These are phyloP conservation scores for Fistularia commersonii DNA, from an alignment of 2,797 vertebrate species.

Conservation along the genomic window DNA sequence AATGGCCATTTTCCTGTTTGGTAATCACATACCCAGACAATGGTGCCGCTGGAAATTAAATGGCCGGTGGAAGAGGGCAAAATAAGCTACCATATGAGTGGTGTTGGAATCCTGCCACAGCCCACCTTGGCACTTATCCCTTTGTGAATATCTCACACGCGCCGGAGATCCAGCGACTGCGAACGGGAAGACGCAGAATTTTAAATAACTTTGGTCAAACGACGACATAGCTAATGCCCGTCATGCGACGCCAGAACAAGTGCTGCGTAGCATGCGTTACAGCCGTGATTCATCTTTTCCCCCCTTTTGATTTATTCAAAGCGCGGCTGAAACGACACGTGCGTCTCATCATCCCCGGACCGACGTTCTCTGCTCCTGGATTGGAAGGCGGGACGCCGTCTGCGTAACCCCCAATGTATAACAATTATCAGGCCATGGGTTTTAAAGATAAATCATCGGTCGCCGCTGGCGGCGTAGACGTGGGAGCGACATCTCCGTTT, in stretches of 20 bases:
- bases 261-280: slow-evolving; percentile 39
- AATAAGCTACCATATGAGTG: slow-evolving; percentile 32
- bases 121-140: slow-evolving; percentile 29
- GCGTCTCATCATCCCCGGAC: slow-evolving; percentile 34
- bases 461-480: too few relatives aligned
- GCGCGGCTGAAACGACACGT: slow-evolving; percentile 50
- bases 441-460: too few relatives aligned
- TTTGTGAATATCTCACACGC: slow-evolving; percentile 26
- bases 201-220: slow-evolving; percentile 6
- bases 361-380: slow-evolving; percentile 9
- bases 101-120: slow-evolving; percentile 37
- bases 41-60: slow-evolving; percentile 41
- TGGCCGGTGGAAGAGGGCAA: slow-evolving; percentile 17
- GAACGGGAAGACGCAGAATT: slow-evolving; percentile 11
- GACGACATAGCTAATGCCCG: not conserved
- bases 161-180: slow-evolving; percentile 14
- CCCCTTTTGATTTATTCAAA: slow-evolving; percentile 55
- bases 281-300: slow-evolving; percentile 63
- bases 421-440: too few relatives aligned
- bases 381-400: slow-evolving; percentile 17
- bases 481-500: too few relatives aligned
- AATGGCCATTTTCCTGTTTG: slow-evolving; percentile 40
- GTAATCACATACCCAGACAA: slow-evolving; percentile 37
- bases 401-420: not conserved
- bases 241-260: slow-evolving; percentile 1